Conservation (phyloP, 1,140 invertebrate genomes). For the Drosophila obscura region DNA sequence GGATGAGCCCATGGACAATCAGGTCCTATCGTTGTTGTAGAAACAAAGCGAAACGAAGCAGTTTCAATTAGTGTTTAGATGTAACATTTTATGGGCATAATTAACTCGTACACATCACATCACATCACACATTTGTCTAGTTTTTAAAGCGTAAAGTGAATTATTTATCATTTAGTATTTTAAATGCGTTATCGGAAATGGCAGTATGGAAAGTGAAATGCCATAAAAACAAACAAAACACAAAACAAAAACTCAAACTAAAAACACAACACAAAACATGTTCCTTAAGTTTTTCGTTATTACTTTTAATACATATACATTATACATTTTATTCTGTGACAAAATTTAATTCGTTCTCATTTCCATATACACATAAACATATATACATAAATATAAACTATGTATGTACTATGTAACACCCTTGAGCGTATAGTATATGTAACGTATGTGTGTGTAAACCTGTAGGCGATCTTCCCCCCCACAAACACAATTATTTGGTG, state of each 20-base stretch:
- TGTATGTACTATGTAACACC: conserved; percentile 50
- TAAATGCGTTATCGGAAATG: conserved; percentile 31
- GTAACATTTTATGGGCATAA: conserved; percentile 35
- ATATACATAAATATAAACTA: conserved; percentile 38
- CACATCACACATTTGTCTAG: conserved; percentile 42
- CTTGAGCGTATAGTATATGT: conserved; percentile 37
- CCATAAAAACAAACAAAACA: conserved; percentile 47
- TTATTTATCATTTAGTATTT: conserved; percentile 46
- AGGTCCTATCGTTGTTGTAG: conserved; percentile 53
- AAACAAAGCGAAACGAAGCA: conserved; percentile 17
- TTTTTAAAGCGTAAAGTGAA: conserved; percentile 13
- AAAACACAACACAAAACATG: conserved; percentile 30
- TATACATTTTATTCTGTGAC: conserved; percentile 27
- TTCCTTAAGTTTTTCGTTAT: conserved; percentile 52
- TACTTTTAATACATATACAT: conserved; percentile 35
- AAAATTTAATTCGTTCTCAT: conserved; percentile 34
- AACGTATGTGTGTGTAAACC: conserved; percentile 58
- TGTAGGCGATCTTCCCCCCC: conserved; percentile 47
- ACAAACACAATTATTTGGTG: conserved; percentile 54
- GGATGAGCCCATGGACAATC: conserved; percentile 63
- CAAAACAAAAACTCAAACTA: too few relatives aligned
- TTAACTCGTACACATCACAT: conserved; percentile 36
- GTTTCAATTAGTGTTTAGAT: conserved; percentile 42
- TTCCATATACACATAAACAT: conserved; percentile 14
- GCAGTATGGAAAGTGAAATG: conserved; percentile 4